These are phyloP conservation scores for Bhutanitis thaidina DNA, from an alignment of 2,888 invertebrate species.

Conservation along the genomic window DNA sequence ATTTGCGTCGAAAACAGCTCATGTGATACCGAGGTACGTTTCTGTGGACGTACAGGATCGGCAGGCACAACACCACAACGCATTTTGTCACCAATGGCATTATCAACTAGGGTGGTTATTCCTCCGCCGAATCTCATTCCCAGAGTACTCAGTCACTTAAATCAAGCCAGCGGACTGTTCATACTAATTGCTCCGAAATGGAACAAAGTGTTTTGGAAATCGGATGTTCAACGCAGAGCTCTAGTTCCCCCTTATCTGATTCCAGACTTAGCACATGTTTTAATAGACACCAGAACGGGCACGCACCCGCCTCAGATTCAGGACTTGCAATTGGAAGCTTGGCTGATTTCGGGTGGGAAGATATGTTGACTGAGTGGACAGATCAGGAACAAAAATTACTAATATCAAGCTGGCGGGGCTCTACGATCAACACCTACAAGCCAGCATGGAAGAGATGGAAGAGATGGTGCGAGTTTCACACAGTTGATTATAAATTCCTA, in stretches of 20 bases:
- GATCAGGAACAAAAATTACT: neutral
- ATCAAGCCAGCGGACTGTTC: conserved; percentile 20
- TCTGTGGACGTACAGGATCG: neutral
- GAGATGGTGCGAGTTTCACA: too few relatives aligned
- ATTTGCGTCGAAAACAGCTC: too few relatives aligned
- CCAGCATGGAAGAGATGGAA: too few relatives aligned
- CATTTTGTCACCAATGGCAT: neutral
- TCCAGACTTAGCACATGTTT: neutral
- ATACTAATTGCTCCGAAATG: conserved; percentile 32
- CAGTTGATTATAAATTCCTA: neutral
- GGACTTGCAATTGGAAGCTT: neutral
- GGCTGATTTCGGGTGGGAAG: neutral
- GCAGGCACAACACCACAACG: neutral
- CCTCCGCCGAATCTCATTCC: conserved; percentile 10
- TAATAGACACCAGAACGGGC: neutral
- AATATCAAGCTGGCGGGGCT: neutral
- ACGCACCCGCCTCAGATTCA: too few relatives aligned
- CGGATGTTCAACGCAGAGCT: conserved; percentile 24
- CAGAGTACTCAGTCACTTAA: conserved; percentile 26
- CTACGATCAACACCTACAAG: neutral
- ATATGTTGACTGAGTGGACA: neutral
- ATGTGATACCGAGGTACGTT: neutral
- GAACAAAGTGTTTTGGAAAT: conserved; percentile 29
- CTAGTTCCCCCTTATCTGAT: neutral
- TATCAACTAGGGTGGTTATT: neutral